Evolutionary conservation across 2,888 invertebrate species (phyloP), one percentile per base, ranked within the genome.

Genomic region (Tetrapedia diversipes): DNA sequence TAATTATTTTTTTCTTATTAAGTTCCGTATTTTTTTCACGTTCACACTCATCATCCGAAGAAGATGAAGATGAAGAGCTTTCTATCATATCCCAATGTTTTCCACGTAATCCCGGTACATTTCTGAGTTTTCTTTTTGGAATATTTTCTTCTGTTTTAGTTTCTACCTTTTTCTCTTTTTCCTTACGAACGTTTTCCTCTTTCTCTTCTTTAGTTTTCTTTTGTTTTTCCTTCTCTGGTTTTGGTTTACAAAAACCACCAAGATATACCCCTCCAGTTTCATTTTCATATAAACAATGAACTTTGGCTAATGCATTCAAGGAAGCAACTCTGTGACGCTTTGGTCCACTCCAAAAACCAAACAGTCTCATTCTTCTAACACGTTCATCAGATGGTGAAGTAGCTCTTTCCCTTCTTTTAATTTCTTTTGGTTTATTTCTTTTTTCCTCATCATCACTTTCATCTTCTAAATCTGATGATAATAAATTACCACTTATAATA

Each of bases 251-350:
- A 61, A 93, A 89, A 85, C 93, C 93, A 39, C 93, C 93, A 16
- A 93, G 89, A 65, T 95, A 94, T 75, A 95, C 95, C 0, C 95
- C 95, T 60, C 96, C 93, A 61, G 96, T 95, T 92, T 97, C 97
- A 89, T 97, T 97, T 92, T 97, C 97, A 88, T 97, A 97, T 29
- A 98, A 93, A 88, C 97, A 97, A 90, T 97, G 97, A 2, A 98
- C 97, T 93, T 97, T 97, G 32, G 97, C 97, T 84, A 96, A 91
- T 0, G 98, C 98, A 90, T 98, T 98, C 37, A 98, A 92, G 2
- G 97, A 97, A 43, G 98, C 98, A 92, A 97, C 97, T 81, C 98
- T 94, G 89, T 96, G 96, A 53, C 96, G 94, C 91, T 97, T 97
- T 29, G 96, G 96, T 0, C 96, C 96, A 80, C 93, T 94, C 95